A percentile compares a stretch with the other conserved stretches of the same genome.
These are phyloP conservation scores for Baronia brevicornis DNA, from an alignment of 2,888 invertebrate species.

Conservation along the genomic window DNA sequence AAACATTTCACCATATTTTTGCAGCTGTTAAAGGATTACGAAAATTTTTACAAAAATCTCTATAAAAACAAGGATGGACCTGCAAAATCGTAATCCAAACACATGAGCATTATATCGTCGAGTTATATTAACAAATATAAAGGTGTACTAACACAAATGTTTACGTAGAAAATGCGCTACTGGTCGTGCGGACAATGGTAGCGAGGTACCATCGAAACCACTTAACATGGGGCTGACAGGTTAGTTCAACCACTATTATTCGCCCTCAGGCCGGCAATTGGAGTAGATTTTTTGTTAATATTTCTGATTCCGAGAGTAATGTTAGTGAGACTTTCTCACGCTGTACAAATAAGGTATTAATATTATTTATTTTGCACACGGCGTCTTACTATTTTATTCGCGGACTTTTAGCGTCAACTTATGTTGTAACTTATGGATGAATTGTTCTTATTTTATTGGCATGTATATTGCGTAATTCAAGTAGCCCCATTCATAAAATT, in stretches of 20 bases:
- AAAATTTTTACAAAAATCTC: too few relatives aligned
- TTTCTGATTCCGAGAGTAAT: conserved; percentile 51
- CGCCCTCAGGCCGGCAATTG: conserved; percentile 61
- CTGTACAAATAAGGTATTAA: conserved; percentile 24
- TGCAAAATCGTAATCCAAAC: conserved; percentile 48
- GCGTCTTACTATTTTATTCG: conserved; percentile 13
- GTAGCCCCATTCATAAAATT: too few relatives aligned
- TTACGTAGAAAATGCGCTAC: conserved; percentile 71
- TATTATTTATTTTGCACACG: conserved; percentile 31
- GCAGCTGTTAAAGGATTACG: too few relatives aligned
- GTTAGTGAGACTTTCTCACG: conserved; percentile 57
- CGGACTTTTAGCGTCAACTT: too few relatives aligned
- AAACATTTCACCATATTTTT: too few relatives aligned
- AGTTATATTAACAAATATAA: conserved; percentile 54
- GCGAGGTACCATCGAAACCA: conserved; percentile 65
- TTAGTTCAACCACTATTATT: conserved; percentile 72
- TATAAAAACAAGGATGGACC: conserved; percentile 44
- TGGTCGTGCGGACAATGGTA: conserved; percentile 62
- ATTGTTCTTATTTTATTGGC: too few relatives aligned
- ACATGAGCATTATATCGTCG: conserved; percentile 39
- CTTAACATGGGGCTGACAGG: conserved; percentile 76
- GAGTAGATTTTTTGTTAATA: conserved; percentile 59
- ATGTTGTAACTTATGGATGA: too few relatives aligned
- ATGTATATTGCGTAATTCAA: too few relatives aligned
- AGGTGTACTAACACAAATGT: conserved; percentile 61